phyloP scores from a whole-genome alignment of 2,113 vertebrate genomes.

The Petrocephalus microphthalmus region DNA sequence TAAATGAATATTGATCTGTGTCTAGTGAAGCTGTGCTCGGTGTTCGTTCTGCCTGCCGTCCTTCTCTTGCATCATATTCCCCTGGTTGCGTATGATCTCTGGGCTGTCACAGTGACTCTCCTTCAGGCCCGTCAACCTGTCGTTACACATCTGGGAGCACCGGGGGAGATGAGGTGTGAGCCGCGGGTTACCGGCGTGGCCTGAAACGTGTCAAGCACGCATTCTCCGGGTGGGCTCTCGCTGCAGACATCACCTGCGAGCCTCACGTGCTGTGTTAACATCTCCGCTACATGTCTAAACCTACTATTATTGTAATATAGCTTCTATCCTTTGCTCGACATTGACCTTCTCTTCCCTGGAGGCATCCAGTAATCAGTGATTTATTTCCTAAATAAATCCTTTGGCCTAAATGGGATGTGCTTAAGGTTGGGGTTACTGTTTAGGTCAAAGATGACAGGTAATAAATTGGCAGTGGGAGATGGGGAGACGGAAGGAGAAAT shows the following conservation, averaged over 20 bases:
- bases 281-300: conserved; percentile 29
- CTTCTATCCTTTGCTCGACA: conserved; percentile 47
- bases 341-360: conserved; percentile 53
- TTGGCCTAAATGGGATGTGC: conserved; percentile 58
- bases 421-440: conserved; percentile 53
- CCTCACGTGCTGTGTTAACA: conserved; percentile 22
- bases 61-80: background rate
- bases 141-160: background rate
- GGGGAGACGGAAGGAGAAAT: conserved; percentile 25
- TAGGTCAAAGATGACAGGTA: conserved; percentile 57
- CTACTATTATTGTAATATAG: conserved; percentile 41
- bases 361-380: conserved; percentile 56
- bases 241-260: background rate
- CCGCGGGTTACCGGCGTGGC: background rate
- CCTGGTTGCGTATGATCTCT: background rate
- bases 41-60: background rate
- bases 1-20: background rate
- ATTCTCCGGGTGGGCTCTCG: background rate
- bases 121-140: background rate
- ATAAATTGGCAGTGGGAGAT: conserved; percentile 50
- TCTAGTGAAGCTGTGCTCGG: background rate
- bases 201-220: background rate
- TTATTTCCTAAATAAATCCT: conserved; percentile 62
- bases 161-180: background rate
- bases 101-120: background rate